Percentiles rank a stretch among this genome's conserved stretches.
phyloP scores from a whole-genome alignment of 2,888 invertebrate genomes.

The Dione vanillae region DNA sequence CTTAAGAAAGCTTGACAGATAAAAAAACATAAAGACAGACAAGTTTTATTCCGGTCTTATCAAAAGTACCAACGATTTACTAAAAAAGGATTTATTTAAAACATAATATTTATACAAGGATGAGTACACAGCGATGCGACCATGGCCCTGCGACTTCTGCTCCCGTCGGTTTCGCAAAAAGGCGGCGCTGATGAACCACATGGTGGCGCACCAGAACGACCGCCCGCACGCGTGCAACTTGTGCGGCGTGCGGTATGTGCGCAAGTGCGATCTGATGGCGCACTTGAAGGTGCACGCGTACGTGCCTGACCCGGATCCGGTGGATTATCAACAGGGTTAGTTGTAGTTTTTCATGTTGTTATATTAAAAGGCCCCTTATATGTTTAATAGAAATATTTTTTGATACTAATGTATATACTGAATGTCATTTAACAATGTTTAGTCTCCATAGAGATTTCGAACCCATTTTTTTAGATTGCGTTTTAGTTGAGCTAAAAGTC shows the following conservation, averaged over 20 bases:
- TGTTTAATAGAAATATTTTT: too few relatives aligned
- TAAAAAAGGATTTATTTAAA: background rate
- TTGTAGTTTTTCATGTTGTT: background rate
- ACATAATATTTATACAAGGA: constrained; percentile 67
- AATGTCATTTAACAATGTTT: too few relatives aligned
- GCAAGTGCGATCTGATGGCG: constrained; percentile 92
- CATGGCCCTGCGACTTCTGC: constrained; percentile 94
- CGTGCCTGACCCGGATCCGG: constrained; percentile 85
- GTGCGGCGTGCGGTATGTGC: constrained; percentile 91
- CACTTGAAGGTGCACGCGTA: constrained; percentile 93
- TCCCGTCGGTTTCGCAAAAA: constrained; percentile 93
- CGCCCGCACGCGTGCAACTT: constrained; percentile 92
- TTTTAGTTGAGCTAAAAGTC: background rate
- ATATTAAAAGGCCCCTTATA: too few relatives aligned
- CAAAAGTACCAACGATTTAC: too few relatives aligned
- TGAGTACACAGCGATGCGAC: constrained; percentile 89
- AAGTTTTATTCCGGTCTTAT: too few relatives aligned
- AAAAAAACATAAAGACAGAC: too few relatives aligned
- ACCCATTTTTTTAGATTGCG: constrained; percentile 47
- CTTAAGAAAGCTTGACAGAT: too few relatives aligned
- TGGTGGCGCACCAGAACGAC: constrained; percentile 94
- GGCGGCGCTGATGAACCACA: constrained; percentile 92
- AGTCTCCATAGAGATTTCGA: too few relatives aligned
- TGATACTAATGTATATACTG: too few relatives aligned
- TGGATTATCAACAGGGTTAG: constrained; percentile 74